Base-by-base conservation (phyloP, 2,797 vertebrate species). In the Chelon labrosus region DNA sequence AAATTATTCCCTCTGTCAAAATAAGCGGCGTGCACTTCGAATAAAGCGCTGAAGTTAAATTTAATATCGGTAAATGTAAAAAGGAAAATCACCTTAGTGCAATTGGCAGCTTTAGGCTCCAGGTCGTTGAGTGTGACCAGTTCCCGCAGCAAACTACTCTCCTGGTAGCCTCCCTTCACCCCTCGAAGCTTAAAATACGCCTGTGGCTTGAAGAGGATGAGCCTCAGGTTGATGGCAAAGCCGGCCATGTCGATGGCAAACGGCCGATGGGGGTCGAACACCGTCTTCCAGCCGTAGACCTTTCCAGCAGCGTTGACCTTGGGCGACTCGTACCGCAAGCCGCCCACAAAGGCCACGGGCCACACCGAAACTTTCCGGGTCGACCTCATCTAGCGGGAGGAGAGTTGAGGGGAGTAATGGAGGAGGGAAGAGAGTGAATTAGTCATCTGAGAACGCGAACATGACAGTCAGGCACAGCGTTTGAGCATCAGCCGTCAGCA, bases 201-300 rank as follows among this genome's bases (percentile, higher is more conserved):
- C 94, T 99, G 97, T 16, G 96, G 96, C 86, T 98, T 95, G 91
- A 97, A 96, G 37, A 99, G 96, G 67, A 99, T 97, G 70, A 99
- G 97, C 17, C 96, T 87, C 77, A 99, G 94, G 94, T 99, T 99
- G 91, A 99, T 95, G 0, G 98, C 97, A 10, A 99, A 99, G 25
- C 98, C 98, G 0, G 98, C 98, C 98, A 99, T 99, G 95, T 99
- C 98, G n/a, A 99, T 99, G 37, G 97, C 98, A 27, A 99, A 99
- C 4, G 98, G 98, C 5, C 98, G 95, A 50, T 99, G 98, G 0
- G 98, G 97, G 89, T 99, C 98, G 17, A 99, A 99, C 60, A 99
- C 97, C 0, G 98, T 97, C 91, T 99, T 99, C 98, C 98, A 99
- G 89, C 98, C 98, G 0, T 97, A 98, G 53, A 99, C 98, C 92